Conservation (phyloP, 2,888 invertebrate species). For the Autographa pulchrina region DNA sequence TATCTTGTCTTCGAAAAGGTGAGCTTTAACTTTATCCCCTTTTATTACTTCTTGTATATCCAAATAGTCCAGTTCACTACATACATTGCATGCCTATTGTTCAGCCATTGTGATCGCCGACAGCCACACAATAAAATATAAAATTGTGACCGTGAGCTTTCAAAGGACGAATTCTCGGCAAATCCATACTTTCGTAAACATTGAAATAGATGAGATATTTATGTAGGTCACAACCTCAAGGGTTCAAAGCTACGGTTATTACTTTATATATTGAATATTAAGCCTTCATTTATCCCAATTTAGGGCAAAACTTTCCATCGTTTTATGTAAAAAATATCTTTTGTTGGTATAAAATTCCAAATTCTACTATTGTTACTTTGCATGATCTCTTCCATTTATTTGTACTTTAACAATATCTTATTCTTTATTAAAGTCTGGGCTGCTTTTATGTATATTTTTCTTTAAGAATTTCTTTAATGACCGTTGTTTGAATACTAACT, state of each 20-base stretch:
- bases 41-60: no score
- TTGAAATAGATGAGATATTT: slow-evolving; percentile 4
- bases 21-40: slow-evolving; percentile 47
- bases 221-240: slow-evolving; percentile 2
- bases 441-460: slow-evolving; percentile 23
- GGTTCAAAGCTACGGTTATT: not conserved
- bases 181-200: not conserved
- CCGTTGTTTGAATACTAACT: slow-evolving; percentile 14
- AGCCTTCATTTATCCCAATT: not conserved
- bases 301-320: not conserved
- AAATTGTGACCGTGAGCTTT: not conserved
- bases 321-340: not conserved
- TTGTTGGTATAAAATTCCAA: not conserved
- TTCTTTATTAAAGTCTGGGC: slow-evolving; percentile 9
- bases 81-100: no score
- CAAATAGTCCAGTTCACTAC: no score
- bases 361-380: not conserved
- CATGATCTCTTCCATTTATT: slow-evolving; percentile 11
- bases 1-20: slow-evolving; percentile 99
- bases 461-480: slow-evolving; percentile 16
- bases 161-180: not conserved
- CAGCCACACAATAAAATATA: not conserved
- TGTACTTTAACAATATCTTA: slow-evolving; percentile 18
- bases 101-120: not conserved
- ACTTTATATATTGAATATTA: slow-evolving; percentile 1